These are phyloP conservation scores for Struthidea cinerea DNA, from an alignment of 2,113 vertebrate genomes.

Conservation along the genomic window DNA sequence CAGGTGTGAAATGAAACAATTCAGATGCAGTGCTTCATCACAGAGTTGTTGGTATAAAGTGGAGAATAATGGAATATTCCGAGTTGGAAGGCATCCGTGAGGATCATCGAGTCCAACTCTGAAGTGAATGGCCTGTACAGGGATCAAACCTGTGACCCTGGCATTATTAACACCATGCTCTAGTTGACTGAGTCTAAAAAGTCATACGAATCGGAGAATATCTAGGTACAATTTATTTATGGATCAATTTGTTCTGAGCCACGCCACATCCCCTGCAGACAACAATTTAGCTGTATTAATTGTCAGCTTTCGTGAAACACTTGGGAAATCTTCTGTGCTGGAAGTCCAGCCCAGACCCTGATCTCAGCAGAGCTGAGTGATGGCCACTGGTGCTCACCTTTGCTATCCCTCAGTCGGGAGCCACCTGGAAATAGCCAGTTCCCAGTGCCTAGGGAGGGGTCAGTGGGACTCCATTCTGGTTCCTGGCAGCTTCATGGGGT, in stretches of 20 bases:
- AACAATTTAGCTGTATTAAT: neutral
- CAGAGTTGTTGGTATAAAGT: neutral
- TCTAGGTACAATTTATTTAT: neutral
- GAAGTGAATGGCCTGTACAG: neutral
- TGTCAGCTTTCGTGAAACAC: neutral
- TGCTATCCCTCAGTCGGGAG: neutral
- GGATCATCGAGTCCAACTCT: too few species aligned
- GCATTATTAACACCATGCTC: neutral
- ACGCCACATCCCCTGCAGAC: neutral
- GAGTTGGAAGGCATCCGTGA: neutral
- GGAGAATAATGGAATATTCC: neutral
- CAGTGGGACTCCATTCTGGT: neutral
- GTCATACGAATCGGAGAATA: neutral
- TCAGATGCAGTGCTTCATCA: neutral
- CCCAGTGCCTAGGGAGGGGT: neutral
- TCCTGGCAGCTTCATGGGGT: neutral
- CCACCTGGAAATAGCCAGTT: neutral
- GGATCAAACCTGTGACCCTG: neutral
- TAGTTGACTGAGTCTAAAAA: neutral
- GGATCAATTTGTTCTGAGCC: neutral
- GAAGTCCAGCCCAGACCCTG: neutral
- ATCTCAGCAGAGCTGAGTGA: neutral
- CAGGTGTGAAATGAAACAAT: slow-evolving; percentile 26
- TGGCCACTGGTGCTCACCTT: neutral
- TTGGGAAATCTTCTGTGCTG: neutral